These are phyloP conservation scores for Strongylocentrotus purpuratus DNA, from an alignment of 35 echinoderm and acorn worm species.

Conservation along the genomic window DNA sequence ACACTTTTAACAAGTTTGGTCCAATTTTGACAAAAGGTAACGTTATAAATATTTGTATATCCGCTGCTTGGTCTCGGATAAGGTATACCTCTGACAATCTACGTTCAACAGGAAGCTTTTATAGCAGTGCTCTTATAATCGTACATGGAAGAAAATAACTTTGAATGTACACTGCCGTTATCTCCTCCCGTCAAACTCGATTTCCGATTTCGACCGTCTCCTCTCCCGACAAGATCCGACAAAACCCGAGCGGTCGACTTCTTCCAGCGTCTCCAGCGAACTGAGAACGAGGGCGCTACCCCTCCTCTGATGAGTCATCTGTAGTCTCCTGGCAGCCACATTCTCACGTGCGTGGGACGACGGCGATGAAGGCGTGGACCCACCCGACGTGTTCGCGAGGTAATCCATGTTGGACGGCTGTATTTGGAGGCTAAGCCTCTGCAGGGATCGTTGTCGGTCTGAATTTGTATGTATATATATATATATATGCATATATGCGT, in stretches of 20 bases:
- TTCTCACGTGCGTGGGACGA: conserved; percentile 41
- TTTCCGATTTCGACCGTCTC: conserved; percentile 33
- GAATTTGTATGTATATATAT: not conserved
- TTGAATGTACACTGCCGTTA: conserved; percentile 24
- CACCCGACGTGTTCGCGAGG: conserved; percentile 28
- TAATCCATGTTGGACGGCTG: conserved; percentile 40
- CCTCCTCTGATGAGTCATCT: conserved; percentile 6
- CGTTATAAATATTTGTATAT: not conserved
- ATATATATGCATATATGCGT: conserved; percentile 18
- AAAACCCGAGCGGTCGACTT: conserved; percentile 24
- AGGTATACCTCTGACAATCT: not conserved
- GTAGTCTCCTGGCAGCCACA: not conserved
- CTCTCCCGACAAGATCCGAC: conserved; percentile 24
- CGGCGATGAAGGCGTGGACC: conserved; percentile 31
- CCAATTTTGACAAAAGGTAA: not conserved
- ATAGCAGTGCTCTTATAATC: not conserved
- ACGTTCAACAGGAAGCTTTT: not conserved
- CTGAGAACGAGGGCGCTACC: conserved; percentile 36
- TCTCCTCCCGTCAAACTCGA: conserved; percentile 32
- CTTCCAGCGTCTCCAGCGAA: conserved; percentile 42
- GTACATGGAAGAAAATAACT: not conserved
- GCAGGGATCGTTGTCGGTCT: conserved; percentile 36
- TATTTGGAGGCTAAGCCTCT: conserved; percentile 40
- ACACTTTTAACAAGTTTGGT: not conserved
- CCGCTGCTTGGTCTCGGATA: not conserved